Percentiles rank a stretch among this genome's conserved stretches.
Conservation (phyloP, 2,888 invertebrate species). For the Mesorhabditis spiculigera region DNA sequence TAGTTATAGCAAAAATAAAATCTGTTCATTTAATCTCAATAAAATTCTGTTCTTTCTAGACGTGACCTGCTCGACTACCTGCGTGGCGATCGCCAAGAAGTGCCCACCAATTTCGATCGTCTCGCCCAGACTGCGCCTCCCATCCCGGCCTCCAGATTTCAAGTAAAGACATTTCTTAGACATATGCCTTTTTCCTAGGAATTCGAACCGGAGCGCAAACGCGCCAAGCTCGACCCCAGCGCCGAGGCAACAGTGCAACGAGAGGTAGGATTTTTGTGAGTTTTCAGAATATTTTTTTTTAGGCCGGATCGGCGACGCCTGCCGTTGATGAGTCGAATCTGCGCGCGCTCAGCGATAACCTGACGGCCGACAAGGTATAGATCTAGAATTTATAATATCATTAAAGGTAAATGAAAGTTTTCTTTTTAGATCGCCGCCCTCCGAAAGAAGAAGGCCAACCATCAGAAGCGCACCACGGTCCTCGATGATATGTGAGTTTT, state of each 20-base stretch:
- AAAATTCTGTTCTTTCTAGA: conserved; percentile 18
- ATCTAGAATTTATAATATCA: too few species aligned
- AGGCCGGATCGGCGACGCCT: background rate
- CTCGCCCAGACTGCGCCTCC: conserved; percentile 34
- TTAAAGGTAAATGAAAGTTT: too few species aligned
- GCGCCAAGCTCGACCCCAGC: conserved; percentile 19
- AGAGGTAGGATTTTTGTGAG: conserved; percentile 10
- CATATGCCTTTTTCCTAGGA: background rate
- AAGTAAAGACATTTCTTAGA: background rate
- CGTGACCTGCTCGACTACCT: conserved; percentile 43
- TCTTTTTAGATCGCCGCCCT: conserved; percentile 46
- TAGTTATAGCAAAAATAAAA: background rate
- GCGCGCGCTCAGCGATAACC: conserved; percentile 88
- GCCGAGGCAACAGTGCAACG: conserved; percentile 1
- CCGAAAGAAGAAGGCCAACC: conserved; percentile 41
- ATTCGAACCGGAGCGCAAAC: conserved; percentile 30
- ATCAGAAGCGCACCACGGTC: conserved; percentile 34
- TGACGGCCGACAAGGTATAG: conserved; percentile 93
- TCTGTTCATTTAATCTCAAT: too few species aligned
- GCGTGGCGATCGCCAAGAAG: conserved; percentile 26
- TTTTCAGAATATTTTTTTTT: background rate
- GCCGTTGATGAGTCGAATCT: conserved; percentile 18
- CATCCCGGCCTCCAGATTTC: conserved; percentile 23
- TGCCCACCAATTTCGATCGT: conserved; percentile 25
- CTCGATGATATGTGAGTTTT: conserved; percentile 5